Base-by-base conservation (phyloP, 2,888 invertebrate genomes). In the Cistogaster globosa region DNA sequence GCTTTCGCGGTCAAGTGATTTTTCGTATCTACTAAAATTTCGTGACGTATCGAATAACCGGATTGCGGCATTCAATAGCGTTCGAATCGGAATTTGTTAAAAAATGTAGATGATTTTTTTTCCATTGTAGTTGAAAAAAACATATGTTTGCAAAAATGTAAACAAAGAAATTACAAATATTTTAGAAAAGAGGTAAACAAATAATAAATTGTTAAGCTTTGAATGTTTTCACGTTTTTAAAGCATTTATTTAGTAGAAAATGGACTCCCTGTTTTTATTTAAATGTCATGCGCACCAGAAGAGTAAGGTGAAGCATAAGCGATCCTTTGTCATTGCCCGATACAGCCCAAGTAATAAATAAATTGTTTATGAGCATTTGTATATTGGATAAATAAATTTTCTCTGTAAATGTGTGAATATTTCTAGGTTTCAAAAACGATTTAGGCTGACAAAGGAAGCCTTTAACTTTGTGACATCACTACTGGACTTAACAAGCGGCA, bases 381-480 rank as follows among this genome's bases (percentile, higher is more conserved):
- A n/a, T 51, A n/a, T 51, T 51, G 51, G 14, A 5, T 51, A 51
- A n/a, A 38, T 26, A 26, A 57, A 20, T 55, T 18, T 20, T n/a
- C n/a, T 55, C 4, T 48, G 48, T 48, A 48, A 7, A 48, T 32
- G 32, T 58, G 32, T 58, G 32, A 48, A 32, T 60, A 9, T 12
- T 7, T 32, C 8, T 36, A 60, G 18, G 18, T 60, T 60, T 38
- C 60, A 36, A 51, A 67, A 67, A 51, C n/a, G n/a, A n/a, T n/a
- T n/a, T n/a, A n/a, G n/a, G n/a, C n/a, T n/a, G n/a, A n/a, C n/a
- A n/a, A n/a, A 53, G 53, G 22, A 68, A 36, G 53, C 68, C 1
- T 69, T 69, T 42, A 36, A 69, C 22, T 42, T 57, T 69, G 20
- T 57, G 4, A 22, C 42, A n/a, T 69, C 53, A 16, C 55, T 36